phyloP scores from a whole-genome alignment of 2,113 vertebrate genomes.

The Colaptes auratus region DNA sequence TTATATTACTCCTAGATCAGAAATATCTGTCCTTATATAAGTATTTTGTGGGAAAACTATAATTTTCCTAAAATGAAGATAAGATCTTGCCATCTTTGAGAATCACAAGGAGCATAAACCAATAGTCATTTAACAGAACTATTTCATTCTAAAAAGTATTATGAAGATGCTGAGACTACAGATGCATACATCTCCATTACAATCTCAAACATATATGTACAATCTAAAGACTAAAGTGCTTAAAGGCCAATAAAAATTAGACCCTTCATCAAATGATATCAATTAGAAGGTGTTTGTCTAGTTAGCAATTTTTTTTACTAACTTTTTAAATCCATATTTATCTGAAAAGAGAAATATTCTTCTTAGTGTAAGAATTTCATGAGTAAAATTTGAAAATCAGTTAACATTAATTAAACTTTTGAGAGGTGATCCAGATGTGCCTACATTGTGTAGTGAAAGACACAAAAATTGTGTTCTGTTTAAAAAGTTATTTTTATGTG shows the following conservation, averaged over 20 bases:
- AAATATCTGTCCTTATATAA: neutral
- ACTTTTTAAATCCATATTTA: neutral
- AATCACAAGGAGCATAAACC: neutral
- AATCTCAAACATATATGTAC: neutral
- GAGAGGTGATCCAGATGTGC: neutral
- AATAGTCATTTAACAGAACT: neutral
- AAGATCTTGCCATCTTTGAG: neutral
- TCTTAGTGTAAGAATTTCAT: neutral
- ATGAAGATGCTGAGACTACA: neutral
- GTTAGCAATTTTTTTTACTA: neutral
- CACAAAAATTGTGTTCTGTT: neutral
- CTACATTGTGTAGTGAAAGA: neutral
- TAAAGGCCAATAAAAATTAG: neutral
- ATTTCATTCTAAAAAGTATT: neutral
- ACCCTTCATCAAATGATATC: neutral
- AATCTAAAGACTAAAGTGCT: neutral
- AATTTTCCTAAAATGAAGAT: neutral
- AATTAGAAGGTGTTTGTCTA: neutral
- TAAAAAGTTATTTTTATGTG: neutral
- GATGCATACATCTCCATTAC: neutral
- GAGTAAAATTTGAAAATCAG: neutral
- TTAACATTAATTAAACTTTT: neutral
- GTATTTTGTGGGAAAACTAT: constrained; percentile 15
- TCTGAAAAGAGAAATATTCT: neutral
- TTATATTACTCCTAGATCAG: neutral